A percentile compares a stretch with the other conserved stretches of the same genome.
These are phyloP conservation scores for Brachyptera risi DNA, from an alignment of 2,888 invertebrate species.

Conservation along the genomic window DNA sequence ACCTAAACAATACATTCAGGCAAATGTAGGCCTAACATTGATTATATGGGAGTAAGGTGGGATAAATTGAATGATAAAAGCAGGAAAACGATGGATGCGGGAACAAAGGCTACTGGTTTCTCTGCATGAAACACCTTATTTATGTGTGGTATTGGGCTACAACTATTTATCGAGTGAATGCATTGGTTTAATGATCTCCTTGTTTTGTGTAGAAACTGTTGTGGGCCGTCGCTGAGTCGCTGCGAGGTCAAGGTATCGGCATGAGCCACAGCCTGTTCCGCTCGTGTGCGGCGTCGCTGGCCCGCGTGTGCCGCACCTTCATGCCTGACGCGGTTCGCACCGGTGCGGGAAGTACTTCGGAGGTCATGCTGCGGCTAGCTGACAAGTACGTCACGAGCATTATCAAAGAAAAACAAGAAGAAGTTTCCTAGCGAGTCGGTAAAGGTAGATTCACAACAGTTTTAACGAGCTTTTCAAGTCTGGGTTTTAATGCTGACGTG, in stretches of 20 bases:
- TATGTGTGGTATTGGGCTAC: no score
- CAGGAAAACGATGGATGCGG: no score
- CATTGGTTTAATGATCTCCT: no score
- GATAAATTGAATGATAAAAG: no score
- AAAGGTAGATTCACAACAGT: no score
- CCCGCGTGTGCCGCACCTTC: slow-evolving; percentile 61
- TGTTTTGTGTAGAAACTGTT: slow-evolving; percentile 67
- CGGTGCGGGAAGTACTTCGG: slow-evolving; percentile 58
- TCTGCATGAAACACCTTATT: no score
- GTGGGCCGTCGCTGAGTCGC: slow-evolving; percentile 76
- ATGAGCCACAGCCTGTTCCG: slow-evolving; percentile 67
- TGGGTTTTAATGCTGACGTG: neutral
- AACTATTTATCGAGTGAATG: no score
- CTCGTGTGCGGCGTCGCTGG: slow-evolving; percentile 62
- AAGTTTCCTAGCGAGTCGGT: neutral
- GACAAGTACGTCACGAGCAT: slow-evolving; percentile 33
- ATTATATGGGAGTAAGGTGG: no score
- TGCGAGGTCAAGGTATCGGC: slow-evolving; percentile 65
- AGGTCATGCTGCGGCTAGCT: slow-evolving; percentile 65
- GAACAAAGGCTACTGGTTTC: no score
- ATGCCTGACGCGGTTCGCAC: slow-evolving; percentile 50
- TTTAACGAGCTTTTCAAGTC: no score
- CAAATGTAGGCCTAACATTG: no score
- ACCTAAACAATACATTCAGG: no score
- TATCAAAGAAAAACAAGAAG: slow-evolving; percentile 5